phyloP scores from a whole-genome alignment of 1,140 invertebrate genomes.

The Diabrotica virgifera region DNA sequence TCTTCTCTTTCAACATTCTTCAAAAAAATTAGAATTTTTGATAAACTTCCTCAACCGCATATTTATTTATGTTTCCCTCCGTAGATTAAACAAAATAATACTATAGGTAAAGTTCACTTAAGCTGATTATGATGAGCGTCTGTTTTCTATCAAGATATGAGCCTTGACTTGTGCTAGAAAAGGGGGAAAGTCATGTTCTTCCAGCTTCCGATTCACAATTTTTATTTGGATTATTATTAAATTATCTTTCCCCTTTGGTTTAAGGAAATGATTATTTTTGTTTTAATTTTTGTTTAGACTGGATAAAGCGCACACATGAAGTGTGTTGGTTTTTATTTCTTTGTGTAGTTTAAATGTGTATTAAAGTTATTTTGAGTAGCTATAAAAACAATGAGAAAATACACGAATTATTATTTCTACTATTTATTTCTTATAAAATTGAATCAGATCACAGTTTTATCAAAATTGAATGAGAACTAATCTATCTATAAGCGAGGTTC shows the following conservation, averaged over 20 bases:
- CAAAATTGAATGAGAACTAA: too few relatives aligned
- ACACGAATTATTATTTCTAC: too few relatives aligned
- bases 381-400: too few relatives aligned
- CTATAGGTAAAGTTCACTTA: not conserved
- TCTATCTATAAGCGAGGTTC: too few relatives aligned
- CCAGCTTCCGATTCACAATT: constrained; percentile 8
- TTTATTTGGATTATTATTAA: constrained; percentile 16
- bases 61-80: not conserved
- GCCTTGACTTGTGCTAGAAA: constrained; percentile 1
- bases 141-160: constrained; percentile 8
- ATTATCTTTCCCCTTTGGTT: constrained; percentile 13
- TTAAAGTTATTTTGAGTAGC: too few relatives aligned
- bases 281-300: constrained; percentile 6
- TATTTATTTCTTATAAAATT: too few relatives aligned
- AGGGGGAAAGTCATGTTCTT: constrained; percentile 7
- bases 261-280: constrained; percentile 12
- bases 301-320: not conserved
- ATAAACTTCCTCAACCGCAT: not conserved
- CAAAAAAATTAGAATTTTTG: not conserved
- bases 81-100: not conserved
- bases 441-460: too few relatives aligned
- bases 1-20: too few relatives aligned
- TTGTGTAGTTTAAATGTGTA: not conserved
- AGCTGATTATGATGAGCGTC: not conserved
- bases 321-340: not conserved